These are phyloP conservation scores for Drosophila nebulosa DNA, from an alignment of 1,140 invertebrate genomes.

Conservation along the genomic window DNA sequence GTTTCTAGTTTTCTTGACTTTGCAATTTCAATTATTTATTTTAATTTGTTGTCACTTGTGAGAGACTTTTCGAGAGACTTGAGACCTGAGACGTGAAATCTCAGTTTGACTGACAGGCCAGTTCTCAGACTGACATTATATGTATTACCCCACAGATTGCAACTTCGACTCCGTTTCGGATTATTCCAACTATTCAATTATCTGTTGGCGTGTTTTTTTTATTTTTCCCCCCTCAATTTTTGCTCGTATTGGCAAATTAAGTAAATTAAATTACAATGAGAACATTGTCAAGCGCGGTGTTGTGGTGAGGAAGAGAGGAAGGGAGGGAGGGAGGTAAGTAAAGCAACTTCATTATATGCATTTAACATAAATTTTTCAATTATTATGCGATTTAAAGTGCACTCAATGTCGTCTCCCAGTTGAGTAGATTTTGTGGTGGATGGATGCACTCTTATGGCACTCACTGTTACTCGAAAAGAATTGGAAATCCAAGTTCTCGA, in stretches of 20 bases:
- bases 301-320: constrained; percentile 22
- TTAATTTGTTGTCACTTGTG: constrained; percentile 60
- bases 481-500: constrained; percentile 32
- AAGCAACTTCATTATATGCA: constrained; percentile 68
- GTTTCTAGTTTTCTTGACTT: constrained; percentile 16
- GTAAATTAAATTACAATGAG: constrained; percentile 75
- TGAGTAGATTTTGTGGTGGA: neutral
- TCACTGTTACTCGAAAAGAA: constrained; percentile 37
- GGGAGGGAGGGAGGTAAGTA: neutral
- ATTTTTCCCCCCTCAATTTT: no score
- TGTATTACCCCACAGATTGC: constrained; percentile 32
- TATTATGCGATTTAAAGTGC: constrained; percentile 75
- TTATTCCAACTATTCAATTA: constrained; percentile 22
- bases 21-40: constrained; percentile 61
- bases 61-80: neutral
- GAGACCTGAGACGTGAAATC: neutral
- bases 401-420: constrained; percentile 23
- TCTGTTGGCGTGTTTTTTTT: constrained; percentile 13
- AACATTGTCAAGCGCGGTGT: constrained; percentile 52
- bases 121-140: constrained; percentile 46
- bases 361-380: constrained; percentile 76
- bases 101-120: constrained; percentile 27
- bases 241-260: constrained; percentile 50
- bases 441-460: constrained; percentile 41
- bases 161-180: constrained; percentile 23